phyloP scores from a whole-genome alignment of 2,113 vertebrate genomes.

The Piprites chloris region DNA sequence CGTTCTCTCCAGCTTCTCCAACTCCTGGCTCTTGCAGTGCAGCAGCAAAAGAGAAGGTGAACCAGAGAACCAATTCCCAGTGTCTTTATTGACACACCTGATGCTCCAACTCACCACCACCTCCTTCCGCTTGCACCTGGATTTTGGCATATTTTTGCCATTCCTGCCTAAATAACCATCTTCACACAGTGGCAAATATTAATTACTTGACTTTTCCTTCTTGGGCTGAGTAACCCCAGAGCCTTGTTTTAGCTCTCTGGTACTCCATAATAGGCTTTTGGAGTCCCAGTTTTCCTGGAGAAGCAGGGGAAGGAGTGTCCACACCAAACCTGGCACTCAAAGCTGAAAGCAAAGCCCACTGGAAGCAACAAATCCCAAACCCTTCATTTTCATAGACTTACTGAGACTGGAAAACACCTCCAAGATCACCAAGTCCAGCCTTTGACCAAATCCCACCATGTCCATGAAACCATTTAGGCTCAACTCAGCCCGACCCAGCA shows the following conservation, averaged over 20 bases:
- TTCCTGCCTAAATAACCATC: not conserved
- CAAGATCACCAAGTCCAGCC: not conserved
- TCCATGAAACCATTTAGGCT: rapidly evolving
- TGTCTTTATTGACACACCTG: no score
- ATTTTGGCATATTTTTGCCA: no score
- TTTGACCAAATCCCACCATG: not conserved
- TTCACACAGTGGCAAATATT: rapidly evolving
- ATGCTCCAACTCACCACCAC: rapidly evolving
- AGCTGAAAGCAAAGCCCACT: not conserved
- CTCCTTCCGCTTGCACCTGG: not conserved
- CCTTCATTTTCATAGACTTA: not conserved
- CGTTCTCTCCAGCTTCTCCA: no score
- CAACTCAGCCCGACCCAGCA: rapidly evolving
- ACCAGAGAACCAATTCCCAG: not conserved
- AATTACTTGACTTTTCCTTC: not conserved
- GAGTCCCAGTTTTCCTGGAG: not conserved
- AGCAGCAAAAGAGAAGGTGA: not conserved
- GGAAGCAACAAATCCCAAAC: not conserved
- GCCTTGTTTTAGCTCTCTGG: not conserved
- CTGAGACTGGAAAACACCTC: not conserved
- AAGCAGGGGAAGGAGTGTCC: rapidly evolving
- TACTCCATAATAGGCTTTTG: no score
- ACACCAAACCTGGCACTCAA: not conserved
- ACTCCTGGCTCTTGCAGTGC: not conserved
- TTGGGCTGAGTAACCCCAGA: not conserved